Conservation (phyloP, 2,888 invertebrate species). For the Aphrophora alni region DNA sequence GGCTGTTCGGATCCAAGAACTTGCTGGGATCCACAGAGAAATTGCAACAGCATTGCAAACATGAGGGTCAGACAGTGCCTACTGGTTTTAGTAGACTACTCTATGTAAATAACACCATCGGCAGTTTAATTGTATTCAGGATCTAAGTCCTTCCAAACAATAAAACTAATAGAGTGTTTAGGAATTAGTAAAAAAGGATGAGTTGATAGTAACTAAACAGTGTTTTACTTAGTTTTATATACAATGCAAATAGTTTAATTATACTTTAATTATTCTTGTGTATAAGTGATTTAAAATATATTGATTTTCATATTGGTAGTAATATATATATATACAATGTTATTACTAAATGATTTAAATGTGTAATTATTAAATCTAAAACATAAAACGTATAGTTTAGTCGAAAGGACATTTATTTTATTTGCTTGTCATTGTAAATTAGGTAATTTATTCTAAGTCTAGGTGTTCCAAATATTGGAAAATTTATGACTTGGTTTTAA, state of each 20-base stretch:
- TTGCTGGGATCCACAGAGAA: conserved; percentile 82
- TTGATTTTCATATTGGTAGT: too few species aligned
- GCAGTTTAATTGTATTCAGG: neutral
- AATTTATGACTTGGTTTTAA: neutral
- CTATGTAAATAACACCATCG: neutral
- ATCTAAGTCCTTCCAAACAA: conserved; percentile 9
- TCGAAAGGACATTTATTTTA: neutral
- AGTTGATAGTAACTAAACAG: neutral
- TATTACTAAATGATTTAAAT: neutral
- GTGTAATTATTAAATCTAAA: neutral
- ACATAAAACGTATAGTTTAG: neutral
- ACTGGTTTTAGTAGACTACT: conserved; percentile 38
- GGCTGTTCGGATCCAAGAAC: conserved; percentile 78
- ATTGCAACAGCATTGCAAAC: conserved; percentile 49
- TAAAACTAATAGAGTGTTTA: neutral
- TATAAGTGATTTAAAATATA: too few species aligned
- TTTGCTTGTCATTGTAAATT: neutral
- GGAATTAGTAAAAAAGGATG: neutral
- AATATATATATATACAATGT: too few species aligned
- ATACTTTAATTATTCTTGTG: neutral
- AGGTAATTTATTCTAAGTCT: neutral
- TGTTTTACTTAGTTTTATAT: neutral
- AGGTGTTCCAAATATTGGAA: neutral
- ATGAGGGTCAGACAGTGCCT: conserved; percentile 45
- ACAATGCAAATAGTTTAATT: neutral